Conservation (phyloP, 2,113 vertebrate genomes). For the Psephotus haematonotus region DNA sequence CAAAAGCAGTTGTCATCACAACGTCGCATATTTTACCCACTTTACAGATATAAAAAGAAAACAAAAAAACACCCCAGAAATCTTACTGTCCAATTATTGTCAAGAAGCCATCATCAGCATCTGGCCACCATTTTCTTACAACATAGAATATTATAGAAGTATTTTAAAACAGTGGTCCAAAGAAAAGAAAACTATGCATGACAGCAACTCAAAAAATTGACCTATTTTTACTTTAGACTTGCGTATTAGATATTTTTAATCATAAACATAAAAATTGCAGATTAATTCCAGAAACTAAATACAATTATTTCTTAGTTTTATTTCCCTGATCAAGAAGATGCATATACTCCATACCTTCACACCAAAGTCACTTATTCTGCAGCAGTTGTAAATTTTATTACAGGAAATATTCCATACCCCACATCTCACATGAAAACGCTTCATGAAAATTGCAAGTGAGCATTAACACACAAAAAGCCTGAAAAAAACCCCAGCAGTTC, state of each 20-base stretch:
- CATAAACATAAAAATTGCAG: not conserved
- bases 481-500: not conserved
- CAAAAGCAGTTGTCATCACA: not conserved
- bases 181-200: not conserved
- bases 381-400: not conserved
- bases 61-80: not conserved
- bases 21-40: not conserved
- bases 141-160: not conserved
- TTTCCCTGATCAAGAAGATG: not conserved
- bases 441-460: not conserved
- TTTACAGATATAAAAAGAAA: not conserved
- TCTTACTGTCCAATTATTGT: not conserved
- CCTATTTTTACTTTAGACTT: not conserved
- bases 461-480: not conserved
- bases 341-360: not conserved
- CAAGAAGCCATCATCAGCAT: not conserved
- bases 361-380: not conserved
- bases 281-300: not conserved
- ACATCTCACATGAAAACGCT: not conserved
- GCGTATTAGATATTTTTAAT: not conserved
- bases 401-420: not conserved
- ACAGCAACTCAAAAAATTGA: not conserved
- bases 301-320: not conserved
- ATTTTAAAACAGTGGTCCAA: not conserved
- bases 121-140: not conserved